Evolutionary conservation across 1,140 invertebrate species (phyloP), one percentile per base, ranked within the genome.

Genomic region (Drosophila kikkawai): DNA sequence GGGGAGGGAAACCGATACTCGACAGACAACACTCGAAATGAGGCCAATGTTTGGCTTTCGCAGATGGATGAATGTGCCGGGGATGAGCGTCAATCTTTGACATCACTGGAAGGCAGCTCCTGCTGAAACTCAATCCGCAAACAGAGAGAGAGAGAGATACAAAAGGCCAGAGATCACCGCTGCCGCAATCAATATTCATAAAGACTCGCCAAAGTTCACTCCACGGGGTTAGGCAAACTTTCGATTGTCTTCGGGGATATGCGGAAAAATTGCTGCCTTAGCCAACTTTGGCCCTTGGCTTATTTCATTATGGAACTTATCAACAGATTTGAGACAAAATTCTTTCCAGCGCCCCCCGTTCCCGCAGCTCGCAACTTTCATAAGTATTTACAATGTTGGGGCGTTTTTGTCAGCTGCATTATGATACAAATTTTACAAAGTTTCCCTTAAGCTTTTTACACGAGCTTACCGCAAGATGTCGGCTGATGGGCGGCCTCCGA

Each of bases 391-490:
- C 71, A 74, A 75, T 75, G 70, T 77, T 55, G 50, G 56, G 34
- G 56, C 47, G 39, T 78, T 77, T 77, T 77, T 77, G 63, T 77
- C 65, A 65, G 61, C 75, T 53, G 66, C 76, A 79, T 79, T 79
- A 79, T 79, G 76, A 71, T 79, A 79, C 79, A 73, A 79, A 73
- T 73, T 70, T 64, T 79, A 50, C 53, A 79, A 79, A 79, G 67
- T 79, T 79, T 79, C 70, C 66, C 67, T 70, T 79, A 79, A 79
- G 76, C 76, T 79, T 79, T 79, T 79, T 79, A 79, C 75, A 73
- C 76, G 55, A 71, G 75, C 75, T 79, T 59, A 79, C 75, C 58
- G 76, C 75, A 59, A 69, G 57, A 78, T 73, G 68, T 73, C 15
- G 68, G 44, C 66, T 53, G 32, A 70, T 55, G 48, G 63, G 39